These are phyloP conservation scores for Pandemis cinnamomeana DNA, from an alignment of 2,888 invertebrate species.

Conservation along the genomic window DNA sequence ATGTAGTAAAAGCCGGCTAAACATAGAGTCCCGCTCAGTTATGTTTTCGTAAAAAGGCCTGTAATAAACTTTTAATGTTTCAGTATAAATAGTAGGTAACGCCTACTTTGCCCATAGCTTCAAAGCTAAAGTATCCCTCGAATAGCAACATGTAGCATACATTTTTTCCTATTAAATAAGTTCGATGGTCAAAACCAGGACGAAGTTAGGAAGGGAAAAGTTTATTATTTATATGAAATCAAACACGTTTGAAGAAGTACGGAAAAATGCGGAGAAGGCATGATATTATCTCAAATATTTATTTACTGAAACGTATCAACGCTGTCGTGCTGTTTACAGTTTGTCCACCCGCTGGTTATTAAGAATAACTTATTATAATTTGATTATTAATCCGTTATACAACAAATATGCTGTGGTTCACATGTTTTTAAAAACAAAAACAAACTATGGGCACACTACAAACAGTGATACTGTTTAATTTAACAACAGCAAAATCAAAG, in stretches of 20 bases:
- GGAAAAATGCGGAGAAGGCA: neutral
- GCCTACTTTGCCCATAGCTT: neutral
- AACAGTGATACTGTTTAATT: neutral
- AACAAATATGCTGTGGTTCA: neutral
- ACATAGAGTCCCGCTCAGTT: too few species aligned
- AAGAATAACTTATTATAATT: too few species aligned
- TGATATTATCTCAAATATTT: neutral
- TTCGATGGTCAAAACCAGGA: neutral
- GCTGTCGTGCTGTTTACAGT: too few species aligned
- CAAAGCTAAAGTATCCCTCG: neutral
- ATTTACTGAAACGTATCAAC: too few species aligned
- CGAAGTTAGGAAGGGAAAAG: slow-evolving; percentile 1
- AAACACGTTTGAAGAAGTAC: neutral
- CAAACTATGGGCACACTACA: neutral
- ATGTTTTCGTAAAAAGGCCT: too few species aligned
- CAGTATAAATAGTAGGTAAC: neutral
- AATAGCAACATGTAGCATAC: neutral
- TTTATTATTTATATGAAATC: slow-evolving; percentile 16
- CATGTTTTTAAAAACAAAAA: neutral
- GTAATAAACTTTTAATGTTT: neutral
- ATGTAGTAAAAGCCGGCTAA: too few species aligned
- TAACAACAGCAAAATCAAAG: neutral
- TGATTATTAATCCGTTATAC: too few species aligned
- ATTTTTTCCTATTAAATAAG: neutral
- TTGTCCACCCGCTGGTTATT: too few species aligned